These are phyloP conservation scores for Congeria kusceri DNA, from an alignment of 2,888 invertebrate species.

Conservation along the genomic window DNA sequence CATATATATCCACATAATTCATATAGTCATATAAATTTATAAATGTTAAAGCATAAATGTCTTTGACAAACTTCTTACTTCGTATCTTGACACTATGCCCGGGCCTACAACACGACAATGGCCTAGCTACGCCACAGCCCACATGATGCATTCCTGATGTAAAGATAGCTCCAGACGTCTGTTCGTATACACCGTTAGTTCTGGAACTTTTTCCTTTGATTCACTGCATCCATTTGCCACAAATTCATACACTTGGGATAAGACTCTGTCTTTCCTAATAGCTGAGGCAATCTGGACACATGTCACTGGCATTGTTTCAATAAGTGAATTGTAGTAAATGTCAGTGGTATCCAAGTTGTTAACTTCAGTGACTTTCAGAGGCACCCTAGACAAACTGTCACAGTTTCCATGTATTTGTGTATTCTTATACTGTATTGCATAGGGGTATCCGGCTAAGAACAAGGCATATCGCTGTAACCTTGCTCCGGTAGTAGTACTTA, in stretches of 20 bases:
- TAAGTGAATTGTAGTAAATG: constrained; percentile 50
- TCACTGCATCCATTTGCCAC: constrained; percentile 18
- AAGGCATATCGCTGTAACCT: constrained; percentile 43
- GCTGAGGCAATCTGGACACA: constrained; percentile 13
- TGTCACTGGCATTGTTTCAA: constrained; percentile 72
- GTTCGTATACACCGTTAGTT: constrained; percentile 28
- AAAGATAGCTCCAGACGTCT: constrained; percentile 52
- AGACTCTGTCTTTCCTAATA: constrained; percentile 35
- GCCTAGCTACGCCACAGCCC: too few relatives aligned
- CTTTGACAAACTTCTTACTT: too few relatives aligned
- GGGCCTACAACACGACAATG: too few relatives aligned
- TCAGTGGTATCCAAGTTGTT: constrained; percentile 23
- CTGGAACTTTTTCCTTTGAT: background rate
- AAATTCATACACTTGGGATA: constrained; percentile 37
- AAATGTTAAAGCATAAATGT: too few relatives aligned
- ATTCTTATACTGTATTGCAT: constrained; percentile 30
- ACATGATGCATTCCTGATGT: constrained; percentile 68
- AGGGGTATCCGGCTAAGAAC: constrained; percentile 23
- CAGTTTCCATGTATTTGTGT: constrained; percentile 49
- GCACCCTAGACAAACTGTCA: constrained; percentile 48
- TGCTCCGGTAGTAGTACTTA: constrained; percentile 49
- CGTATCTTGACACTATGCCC: too few relatives aligned
- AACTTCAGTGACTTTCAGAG: constrained; percentile 10
- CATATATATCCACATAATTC: too few relatives aligned
- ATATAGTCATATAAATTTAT: too few relatives aligned